These are phyloP conservation scores for Drosophila pandora DNA, from an alignment of 1,140 invertebrate species.

Conservation along the genomic window DNA sequence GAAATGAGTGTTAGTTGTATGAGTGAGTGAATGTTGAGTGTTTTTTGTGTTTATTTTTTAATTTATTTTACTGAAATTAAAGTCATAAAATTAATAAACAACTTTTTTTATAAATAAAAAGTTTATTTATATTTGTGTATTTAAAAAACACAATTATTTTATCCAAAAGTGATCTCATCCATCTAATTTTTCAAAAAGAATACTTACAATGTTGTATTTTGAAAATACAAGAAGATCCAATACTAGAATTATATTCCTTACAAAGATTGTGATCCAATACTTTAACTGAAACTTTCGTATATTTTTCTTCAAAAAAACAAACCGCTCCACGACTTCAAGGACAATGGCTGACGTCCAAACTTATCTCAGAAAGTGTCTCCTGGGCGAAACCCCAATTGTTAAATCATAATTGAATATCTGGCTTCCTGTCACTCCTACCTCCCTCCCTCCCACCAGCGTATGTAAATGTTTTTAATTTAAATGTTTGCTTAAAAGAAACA, in stretches of 20 bases:
- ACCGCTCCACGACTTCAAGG: background rate
- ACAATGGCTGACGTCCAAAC: slow-evolving; percentile 17
- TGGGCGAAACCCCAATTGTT: slow-evolving; percentile 53
- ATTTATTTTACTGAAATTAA: background rate
- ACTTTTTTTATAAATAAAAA: too few species aligned
- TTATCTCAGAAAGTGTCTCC: slow-evolving; percentile 70
- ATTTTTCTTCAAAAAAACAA: background rate
- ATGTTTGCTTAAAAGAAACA: slow-evolving; percentile 74
- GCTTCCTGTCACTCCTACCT: slow-evolving; percentile 56
- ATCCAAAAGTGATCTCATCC: too few species aligned
- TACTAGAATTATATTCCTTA: too few species aligned
- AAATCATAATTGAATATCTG: slow-evolving; percentile 80
- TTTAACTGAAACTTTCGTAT: background rate
- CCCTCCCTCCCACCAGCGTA: slow-evolving; percentile 33
- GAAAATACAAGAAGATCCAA: too few species aligned
- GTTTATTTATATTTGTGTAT: too few species aligned
- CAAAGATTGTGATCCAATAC: too few species aligned
- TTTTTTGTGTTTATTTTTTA: slow-evolving; percentile 1
- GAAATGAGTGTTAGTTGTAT: slow-evolving; percentile 17
- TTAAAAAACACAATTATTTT: too few species aligned
- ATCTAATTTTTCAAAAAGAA: too few species aligned
- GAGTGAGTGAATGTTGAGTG: slow-evolving; percentile 13
- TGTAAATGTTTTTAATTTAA: slow-evolving; percentile 82
- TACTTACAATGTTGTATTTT: too few species aligned
- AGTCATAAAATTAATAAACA: too few species aligned